Base-by-base conservation (phyloP, 2,888 invertebrate species). In the Ormyrus thymus region DNA sequence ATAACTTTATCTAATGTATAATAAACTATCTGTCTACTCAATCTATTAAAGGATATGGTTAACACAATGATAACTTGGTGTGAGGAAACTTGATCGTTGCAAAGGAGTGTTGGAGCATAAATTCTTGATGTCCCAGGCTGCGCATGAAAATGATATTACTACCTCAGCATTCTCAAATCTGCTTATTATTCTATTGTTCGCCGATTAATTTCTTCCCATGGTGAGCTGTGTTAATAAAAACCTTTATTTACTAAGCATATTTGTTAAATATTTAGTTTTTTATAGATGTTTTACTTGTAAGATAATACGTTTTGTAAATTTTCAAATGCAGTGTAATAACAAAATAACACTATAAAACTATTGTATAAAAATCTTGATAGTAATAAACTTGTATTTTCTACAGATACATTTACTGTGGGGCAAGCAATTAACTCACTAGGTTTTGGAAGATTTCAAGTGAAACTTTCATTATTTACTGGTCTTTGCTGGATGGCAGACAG, bases 401-500 rank as follows among this genome's bases (percentile, higher is more conserved):
- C 90, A 96, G 96, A 96, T 89, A 96, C 96, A 55, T 96, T 95
- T 86, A 96, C 96, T 8, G 95, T 96, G 7, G 94, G 95, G 69
- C 96, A 96, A 91, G 96, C 96, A 55, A 96, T 97, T 29, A 96
- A 96, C 90, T 94, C 95, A 0, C 92, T 96, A 62, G 97, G 97
- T 1, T 97, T 97, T 90, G 97, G 97, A 53, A 96, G 95, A 93
- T 97, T 97, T 88, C 97, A 97, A 93, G 95, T 96, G 0, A 96
- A 96, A 88, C 89, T 97, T 64, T 96, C 96, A 0, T 91, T 96
- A 15, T 95, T 95, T 86, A 96, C 96, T 15, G 97, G 97, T 0
- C 91, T 96, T 0, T 96, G 96, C 88, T 96, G 97, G 98, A 98
- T 98, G 97, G 97, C 98, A 0, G 98, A 98, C 90, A 97, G 97